These are phyloP conservation scores for Chaetodon trifasciatus DNA, from an alignment of 2,797 vertebrate species.

Conservation along the genomic window DNA sequence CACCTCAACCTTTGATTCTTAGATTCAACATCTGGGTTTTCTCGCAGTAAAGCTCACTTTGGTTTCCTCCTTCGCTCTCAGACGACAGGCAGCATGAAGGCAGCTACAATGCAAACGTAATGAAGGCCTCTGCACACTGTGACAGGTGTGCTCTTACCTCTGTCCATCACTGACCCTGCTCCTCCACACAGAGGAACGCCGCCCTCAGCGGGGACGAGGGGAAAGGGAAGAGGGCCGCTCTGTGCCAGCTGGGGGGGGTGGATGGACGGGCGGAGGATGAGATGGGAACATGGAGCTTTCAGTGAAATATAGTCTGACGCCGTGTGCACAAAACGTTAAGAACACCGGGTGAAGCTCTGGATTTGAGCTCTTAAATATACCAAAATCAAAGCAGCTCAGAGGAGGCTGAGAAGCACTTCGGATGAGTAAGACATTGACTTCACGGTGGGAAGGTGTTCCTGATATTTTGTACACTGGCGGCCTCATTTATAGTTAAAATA, in stretches of 20 bases:
- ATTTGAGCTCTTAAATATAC: background rate
- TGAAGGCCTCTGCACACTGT: background rate
- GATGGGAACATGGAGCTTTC: slow-evolving; percentile 29
- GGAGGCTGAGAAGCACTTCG: background rate
- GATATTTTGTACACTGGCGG: slow-evolving; percentile 24
- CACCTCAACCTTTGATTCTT: background rate
- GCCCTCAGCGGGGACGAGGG: slow-evolving; percentile 62
- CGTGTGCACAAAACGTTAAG: slow-evolving; percentile 12
- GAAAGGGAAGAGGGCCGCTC: slow-evolving; percentile 54
- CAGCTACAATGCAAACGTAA: background rate
- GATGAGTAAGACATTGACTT: slow-evolving; percentile 10
- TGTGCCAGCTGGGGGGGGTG: slow-evolving; percentile 67
- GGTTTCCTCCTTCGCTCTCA: background rate
- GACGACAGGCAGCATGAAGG: background rate
- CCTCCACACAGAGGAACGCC: slow-evolving; percentile 68
- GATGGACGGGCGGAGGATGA: slow-evolving; percentile 31
- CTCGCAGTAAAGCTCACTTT: background rate
- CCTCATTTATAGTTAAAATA: slow-evolving; percentile 25
- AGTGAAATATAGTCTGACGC: background rate
- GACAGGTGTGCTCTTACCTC: slow-evolving; percentile 68
- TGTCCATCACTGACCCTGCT: slow-evolving; percentile 62
- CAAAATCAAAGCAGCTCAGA: background rate
- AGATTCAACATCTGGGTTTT: background rate
- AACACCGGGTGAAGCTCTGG: slow-evolving; percentile 11
- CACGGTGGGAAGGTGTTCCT: slow-evolving; percentile 15